Conservation (phyloP, 2,113 vertebrate genomes). For the Suncus etruscus region DNA sequence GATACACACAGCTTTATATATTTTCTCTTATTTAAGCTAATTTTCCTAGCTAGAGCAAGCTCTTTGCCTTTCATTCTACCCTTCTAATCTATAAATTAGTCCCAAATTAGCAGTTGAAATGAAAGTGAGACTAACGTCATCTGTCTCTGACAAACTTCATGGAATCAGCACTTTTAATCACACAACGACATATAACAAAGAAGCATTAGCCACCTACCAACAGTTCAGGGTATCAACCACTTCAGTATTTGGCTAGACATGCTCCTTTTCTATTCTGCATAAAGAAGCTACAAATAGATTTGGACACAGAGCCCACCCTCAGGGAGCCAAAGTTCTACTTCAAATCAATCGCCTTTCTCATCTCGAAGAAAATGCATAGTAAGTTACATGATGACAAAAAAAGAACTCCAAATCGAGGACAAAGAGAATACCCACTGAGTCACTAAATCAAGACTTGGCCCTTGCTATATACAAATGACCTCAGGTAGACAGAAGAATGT, state of each 20-base stretch:
- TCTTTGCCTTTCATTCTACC: neutral
- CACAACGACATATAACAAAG: neutral
- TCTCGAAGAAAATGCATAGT: conserved; percentile 17
- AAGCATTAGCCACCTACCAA: neutral
- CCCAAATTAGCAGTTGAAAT: neutral
- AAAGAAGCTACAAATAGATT: neutral
- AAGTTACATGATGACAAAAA: conserved; percentile 5
- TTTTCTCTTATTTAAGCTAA: neutral
- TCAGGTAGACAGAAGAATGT: neutral
- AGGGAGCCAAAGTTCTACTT: neutral
- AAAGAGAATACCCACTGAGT: neutral
- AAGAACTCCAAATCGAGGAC: conserved; percentile 1
- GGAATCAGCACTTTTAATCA: neutral
- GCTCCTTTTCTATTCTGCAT: neutral
- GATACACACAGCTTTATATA: neutral
- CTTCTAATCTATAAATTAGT: conserved; percentile 39
- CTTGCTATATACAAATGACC: neutral
- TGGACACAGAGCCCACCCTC: neutral
- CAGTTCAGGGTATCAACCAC: conserved; percentile 2
- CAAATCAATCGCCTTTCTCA: conserved; percentile 1
- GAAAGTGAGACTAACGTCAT: conserved; percentile 1
- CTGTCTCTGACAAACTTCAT: conserved; percentile 6
- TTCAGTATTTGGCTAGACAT: neutral
- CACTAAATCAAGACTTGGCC: neutral
- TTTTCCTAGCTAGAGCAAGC: conserved; percentile 46